Conservation (phyloP, 2,113 vertebrate genomes). For the Neotoma lepida region DNA sequence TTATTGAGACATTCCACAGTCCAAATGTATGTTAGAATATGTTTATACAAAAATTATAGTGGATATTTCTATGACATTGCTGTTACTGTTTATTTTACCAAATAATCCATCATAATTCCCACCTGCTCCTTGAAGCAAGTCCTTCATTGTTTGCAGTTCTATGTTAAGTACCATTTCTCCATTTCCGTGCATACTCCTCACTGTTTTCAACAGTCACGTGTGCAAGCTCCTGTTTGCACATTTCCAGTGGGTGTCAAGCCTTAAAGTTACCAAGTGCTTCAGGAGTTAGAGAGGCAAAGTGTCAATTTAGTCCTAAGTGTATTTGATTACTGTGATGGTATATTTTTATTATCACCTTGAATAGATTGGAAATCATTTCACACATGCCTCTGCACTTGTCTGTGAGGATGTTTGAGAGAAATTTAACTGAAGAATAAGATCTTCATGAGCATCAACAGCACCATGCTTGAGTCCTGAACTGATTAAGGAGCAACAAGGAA, state of each 20-base stretch:
- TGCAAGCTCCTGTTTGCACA: background rate
- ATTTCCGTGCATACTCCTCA: background rate
- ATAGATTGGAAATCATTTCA: background rate
- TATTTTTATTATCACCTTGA: background rate
- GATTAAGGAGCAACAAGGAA: background rate
- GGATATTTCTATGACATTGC: background rate
- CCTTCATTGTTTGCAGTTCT: background rate
- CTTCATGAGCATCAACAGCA: too few relatives aligned
- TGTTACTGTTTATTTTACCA: background rate
- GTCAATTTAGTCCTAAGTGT: constrained; percentile 12
- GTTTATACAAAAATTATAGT: background rate
- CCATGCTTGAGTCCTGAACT: background rate
- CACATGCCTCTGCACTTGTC: too few relatives aligned
- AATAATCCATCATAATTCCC: too few relatives aligned
- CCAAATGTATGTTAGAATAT: background rate
- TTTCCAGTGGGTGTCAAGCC: background rate
- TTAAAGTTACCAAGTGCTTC: background rate
- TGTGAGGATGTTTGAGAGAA: background rate
- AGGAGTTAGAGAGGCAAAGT: background rate
- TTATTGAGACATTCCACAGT: background rate
- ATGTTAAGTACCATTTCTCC: background rate
- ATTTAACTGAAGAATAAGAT: too few relatives aligned
- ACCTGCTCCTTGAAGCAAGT: background rate
- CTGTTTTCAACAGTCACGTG: background rate
- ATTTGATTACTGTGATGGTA: background rate